Evolutionary conservation across 2,888 invertebrate genomes (phyloP), one percentile per base, ranked within the genome.

Genomic region (Panopea generosa): DNA sequence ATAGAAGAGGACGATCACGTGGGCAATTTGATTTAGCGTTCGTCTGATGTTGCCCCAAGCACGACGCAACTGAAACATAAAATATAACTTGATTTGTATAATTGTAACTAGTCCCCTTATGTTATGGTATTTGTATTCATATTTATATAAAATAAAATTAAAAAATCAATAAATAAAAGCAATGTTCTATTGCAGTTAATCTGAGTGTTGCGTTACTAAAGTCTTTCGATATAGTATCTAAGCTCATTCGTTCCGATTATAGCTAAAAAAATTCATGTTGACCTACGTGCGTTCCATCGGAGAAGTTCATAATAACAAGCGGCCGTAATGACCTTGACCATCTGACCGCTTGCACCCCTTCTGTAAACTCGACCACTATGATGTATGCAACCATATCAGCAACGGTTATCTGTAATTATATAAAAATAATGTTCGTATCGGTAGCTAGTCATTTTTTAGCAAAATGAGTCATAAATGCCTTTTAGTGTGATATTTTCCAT

Each of bases 41-140:
- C 69, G 61, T 45, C 80, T 38, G 29, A 80, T 80, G 62, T 80
- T 80, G 59, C 73, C 76, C 80, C 80, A 80, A 3, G 80, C 80
- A n/a, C 76, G 47, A 6, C 73, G 56, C 18, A 80, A 38, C 80
- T 79, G 62, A 40, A 67, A 66, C 11, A 26, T 27, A 55, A 20
- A 9, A 50, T 16, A 18, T 22, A 11, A 33, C 6, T 33, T 33
- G 33, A 33, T 33, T 33, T n/a, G n/a, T n/a, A n/a, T n/a, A n/a
- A n/a, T n/a, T n/a, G n/a, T n/a, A n/a, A n/a, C n/a, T n/a, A n/a
- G n/a, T n/a, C n/a, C n/a, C n/a, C n/a, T n/a, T n/a, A n/a, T n/a
- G n/a, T n/a, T n/a, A n/a, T n/a, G n/a, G n/a, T n/a, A n/a, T n/a
- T n/a, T n/a, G n/a, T n/a, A n/a, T n/a, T n/a, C n/a, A n/a, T n/a